These are phyloP conservation scores for Leptobrachium leishanense DNA, from an alignment of 2,113 vertebrate species.

Conservation along the genomic window DNA sequence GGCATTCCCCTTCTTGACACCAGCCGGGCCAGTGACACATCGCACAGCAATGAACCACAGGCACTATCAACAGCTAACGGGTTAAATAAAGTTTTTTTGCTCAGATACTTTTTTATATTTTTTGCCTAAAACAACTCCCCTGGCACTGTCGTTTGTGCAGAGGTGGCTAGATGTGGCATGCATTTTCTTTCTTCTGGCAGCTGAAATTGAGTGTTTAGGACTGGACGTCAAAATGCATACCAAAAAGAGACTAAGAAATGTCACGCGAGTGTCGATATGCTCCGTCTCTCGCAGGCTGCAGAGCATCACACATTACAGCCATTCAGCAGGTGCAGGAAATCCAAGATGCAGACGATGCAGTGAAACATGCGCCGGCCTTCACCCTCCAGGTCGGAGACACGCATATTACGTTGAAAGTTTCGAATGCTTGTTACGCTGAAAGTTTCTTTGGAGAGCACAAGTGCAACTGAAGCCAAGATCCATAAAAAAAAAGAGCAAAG, in stretches of 20 bases:
- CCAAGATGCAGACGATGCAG: conserved; percentile 25
- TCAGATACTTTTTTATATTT: not conserved
- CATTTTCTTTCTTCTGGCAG: conserved; percentile 25
- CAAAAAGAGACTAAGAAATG: not conserved
- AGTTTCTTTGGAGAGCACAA: conserved; percentile 41
- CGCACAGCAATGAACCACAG: conserved; percentile 16
- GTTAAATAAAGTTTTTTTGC: not conserved
- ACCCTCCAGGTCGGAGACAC: not conserved
- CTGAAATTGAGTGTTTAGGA: conserved; percentile 2
- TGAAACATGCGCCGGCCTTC: not conserved
- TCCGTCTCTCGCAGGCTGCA: conserved; percentile 1
- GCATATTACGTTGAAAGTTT: not conserved
- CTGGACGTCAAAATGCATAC: conserved; percentile 13
- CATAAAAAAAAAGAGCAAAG: conserved; percentile 11
- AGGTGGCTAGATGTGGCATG: conserved; percentile 21
- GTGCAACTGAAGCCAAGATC: conserved; percentile 36
- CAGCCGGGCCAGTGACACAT: not conserved
- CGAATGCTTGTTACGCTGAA: too few relatives aligned
- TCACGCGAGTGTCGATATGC: not conserved
- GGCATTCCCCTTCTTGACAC: not conserved
- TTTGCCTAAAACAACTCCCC: conserved; percentile 21
- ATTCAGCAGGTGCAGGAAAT: conserved; percentile 29
- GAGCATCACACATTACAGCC: conserved; percentile 20
- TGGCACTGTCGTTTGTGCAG: not conserved
- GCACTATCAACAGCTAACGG: not conserved